A percentile compares a stretch with the other conserved stretches of the same genome.
Evolutionary conservation across 2,888 invertebrate genomes (phyloP).

Genomic region (Hofmannophila pseudospretella): DNA sequence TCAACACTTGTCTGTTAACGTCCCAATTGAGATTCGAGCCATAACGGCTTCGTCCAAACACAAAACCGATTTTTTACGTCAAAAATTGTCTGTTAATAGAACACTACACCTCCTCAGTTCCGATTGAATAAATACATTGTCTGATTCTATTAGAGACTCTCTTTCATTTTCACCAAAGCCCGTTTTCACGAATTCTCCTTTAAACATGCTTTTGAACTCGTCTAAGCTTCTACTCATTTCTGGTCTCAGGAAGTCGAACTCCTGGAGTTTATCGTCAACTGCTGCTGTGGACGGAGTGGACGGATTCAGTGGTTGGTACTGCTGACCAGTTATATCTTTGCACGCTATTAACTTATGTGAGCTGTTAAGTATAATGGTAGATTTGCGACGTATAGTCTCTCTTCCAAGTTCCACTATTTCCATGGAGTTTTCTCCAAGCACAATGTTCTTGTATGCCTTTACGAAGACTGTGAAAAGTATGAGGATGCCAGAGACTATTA

Average conservation of each 20-base stretch:
- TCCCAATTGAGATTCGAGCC: no score
- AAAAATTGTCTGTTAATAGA: conserved; percentile 30
- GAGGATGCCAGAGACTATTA: conserved; percentile 82
- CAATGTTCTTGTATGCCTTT: conserved; percentile 85
- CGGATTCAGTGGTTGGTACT: conserved; percentile 48
- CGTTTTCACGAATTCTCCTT: conserved; percentile 49
- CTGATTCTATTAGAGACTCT: conserved; percentile 55
- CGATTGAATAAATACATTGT: conserved; percentile 60
- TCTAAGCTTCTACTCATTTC: conserved; percentile 15
- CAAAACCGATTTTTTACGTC: no score
- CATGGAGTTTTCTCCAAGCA: conserved; percentile 82
- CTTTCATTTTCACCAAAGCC: conserved; percentile 48
- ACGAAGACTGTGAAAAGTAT: conserved; percentile 82
- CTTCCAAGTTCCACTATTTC: conserved; percentile 88
- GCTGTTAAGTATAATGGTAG: conserved; percentile 77
- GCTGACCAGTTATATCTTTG: conserved; percentile 75
- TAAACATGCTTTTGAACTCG: conserved; percentile 20
- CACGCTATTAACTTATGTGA: conserved; percentile 78
- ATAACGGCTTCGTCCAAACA: no score
- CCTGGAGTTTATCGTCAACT: conserved; percentile 17
- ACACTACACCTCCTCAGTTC: conserved; percentile 49
- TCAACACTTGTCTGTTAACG: no score
- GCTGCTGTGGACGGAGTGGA: conserved; percentile 10
- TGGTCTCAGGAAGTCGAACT: conserved; percentile 37
- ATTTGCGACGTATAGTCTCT: conserved; percentile 82